These are phyloP conservation scores for Harlomillsia oculata DNA, from an alignment of 1,140 invertebrate genomes.

Conservation along the genomic window DNA sequence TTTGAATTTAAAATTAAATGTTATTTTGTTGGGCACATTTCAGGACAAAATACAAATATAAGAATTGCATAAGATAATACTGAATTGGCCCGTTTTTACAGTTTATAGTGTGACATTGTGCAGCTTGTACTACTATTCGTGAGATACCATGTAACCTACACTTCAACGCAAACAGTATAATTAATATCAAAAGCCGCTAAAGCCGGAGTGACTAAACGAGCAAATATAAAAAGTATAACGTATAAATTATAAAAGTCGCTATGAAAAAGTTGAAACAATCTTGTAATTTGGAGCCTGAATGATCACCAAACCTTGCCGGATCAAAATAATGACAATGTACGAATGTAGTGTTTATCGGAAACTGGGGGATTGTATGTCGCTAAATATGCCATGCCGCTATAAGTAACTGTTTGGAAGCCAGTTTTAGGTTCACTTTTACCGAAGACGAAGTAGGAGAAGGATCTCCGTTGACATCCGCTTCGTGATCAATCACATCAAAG, in stretches of 20 bases:
- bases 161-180: neutral
- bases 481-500: too few species aligned
- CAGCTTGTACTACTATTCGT: too few species aligned
- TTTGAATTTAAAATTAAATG: too few species aligned
- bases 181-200: neutral
- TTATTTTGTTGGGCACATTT: too few species aligned
- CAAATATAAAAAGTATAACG: neutral
- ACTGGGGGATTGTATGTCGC: neutral
- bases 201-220: neutral
- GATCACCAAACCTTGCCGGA: neutral
- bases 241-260: neutral
- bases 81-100: too few species aligned
- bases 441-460: too few species aligned
- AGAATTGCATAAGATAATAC: too few species aligned
- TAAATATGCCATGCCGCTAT: neutral
- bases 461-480: too few species aligned
- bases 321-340: too few species aligned
- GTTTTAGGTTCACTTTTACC: too few species aligned
- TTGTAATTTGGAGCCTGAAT: neutral
- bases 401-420: neutral
- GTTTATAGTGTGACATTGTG: too few species aligned
- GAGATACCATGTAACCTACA: neutral
- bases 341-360: constrained; percentile 1
- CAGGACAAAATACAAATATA: too few species aligned
- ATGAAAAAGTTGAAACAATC: neutral